Percentiles rank a stretch among this genome's conserved stretches.
Evolutionary conservation across 2,888 invertebrate species (phyloP).

Genomic region (Daptonema setosum): DNA sequence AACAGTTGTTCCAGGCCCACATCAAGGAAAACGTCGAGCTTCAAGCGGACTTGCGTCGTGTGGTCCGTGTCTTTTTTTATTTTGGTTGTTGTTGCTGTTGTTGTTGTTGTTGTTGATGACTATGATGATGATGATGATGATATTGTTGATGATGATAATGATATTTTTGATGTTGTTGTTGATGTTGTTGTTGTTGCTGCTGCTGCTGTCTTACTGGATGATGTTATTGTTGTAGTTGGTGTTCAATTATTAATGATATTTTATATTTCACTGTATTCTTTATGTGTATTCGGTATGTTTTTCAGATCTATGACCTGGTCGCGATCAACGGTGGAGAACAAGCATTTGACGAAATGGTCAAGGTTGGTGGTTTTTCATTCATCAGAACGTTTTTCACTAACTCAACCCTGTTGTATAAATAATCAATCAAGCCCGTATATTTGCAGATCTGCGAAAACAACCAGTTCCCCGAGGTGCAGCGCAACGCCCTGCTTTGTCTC

Average conservation of each 20-base stretch:
- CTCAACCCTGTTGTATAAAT: too few species aligned
- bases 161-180: not conserved
- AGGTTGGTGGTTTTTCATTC: too few species aligned
- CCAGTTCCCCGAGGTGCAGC: conserved; percentile 7
- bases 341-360: not conserved
- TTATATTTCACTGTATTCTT: too few species aligned
- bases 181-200: not conserved
- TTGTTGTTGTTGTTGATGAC: not conserved
- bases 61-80: not conserved
- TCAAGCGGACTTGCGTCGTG: not conserved
- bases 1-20: conserved; percentile 46
- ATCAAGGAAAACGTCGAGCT: conserved; percentile 28
- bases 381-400: too few species aligned
- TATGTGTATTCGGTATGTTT: too few species aligned
- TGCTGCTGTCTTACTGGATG: too few species aligned
- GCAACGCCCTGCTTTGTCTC: conserved; percentile 2
- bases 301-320: not conserved
- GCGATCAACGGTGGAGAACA: not conserved
- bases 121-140: not conserved
- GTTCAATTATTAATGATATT: too few species aligned
- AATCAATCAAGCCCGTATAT: too few species aligned
- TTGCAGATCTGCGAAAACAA: not conserved
- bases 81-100: not conserved
- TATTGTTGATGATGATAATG: not conserved
- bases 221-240: too few species aligned